phyloP scores from a whole-genome alignment of 2,113 vertebrate genomes.

The Entelurus aequoreus region DNA sequence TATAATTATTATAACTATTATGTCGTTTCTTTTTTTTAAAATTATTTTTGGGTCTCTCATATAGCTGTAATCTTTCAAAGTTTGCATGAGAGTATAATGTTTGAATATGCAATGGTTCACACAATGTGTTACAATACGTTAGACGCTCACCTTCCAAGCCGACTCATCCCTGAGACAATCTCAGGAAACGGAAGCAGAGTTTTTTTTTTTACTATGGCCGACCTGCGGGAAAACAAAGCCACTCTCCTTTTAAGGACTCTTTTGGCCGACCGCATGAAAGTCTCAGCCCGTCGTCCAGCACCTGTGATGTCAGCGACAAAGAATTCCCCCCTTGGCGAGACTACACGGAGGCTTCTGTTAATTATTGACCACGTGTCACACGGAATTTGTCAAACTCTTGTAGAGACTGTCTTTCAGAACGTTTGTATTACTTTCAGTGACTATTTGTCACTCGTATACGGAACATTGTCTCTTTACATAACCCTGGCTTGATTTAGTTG shows the following conservation, averaged over 20 bases:
- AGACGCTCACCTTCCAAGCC: slow-evolving; percentile 4
- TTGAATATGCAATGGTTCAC: too few species aligned
- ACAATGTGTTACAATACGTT: too few species aligned
- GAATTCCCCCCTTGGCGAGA: slow-evolving; percentile 46
- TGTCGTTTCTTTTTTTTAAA: too few species aligned
- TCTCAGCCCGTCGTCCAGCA: slow-evolving; percentile 24
- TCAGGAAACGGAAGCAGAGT: slow-evolving; percentile 43
- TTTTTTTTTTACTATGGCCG: slow-evolving; percentile 14
- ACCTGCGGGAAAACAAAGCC: slow-evolving; percentile 26
- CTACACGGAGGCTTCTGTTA: slow-evolving; percentile 44
- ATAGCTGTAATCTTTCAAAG: too few species aligned
- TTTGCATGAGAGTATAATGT: too few species aligned
- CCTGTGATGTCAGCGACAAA: slow-evolving; percentile 56
- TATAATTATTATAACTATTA: too few species aligned
- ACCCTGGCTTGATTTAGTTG: too few species aligned
- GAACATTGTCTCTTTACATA: not conserved
- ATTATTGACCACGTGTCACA: slow-evolving; percentile 58
- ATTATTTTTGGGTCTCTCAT: too few species aligned
- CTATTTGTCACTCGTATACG: not conserved
- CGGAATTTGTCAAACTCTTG: slow-evolving; percentile 10
- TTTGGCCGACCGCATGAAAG: slow-evolving; percentile 22
- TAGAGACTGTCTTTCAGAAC: not conserved
- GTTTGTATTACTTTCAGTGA: not conserved
- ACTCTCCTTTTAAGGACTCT: slow-evolving; percentile 52
- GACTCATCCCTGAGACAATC: slow-evolving; percentile 45